Evolutionary conservation across 2,888 invertebrate species (phyloP), one percentile per base, ranked within the genome.

Genomic region (Melanostoma mellinum): DNA sequence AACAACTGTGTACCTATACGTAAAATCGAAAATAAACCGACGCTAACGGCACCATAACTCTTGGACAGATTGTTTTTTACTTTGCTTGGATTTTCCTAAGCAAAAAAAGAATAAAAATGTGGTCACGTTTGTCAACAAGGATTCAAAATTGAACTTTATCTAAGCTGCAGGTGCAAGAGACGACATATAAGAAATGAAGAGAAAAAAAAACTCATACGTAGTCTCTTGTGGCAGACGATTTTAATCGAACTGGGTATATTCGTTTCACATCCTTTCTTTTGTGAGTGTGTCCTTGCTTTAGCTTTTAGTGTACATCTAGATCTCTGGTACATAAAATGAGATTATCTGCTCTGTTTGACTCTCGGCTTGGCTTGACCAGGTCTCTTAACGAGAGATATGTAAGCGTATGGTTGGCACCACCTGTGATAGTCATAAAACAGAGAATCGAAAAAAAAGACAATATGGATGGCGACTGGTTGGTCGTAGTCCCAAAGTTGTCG

Each of bases 51-150:
- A 63, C 36, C 63, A 63, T 74, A 69, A 58, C 75, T 74, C 33
- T 20, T 9, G 46, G 48, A 56, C 44, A 69, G 42, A 33, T 68
- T 52, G 6, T 61, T 79, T 60, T 50, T 55, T 44, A 55, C 38
- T 68, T 68, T 38, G 20, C 35, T n/a, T 35, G 46, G 55, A 69
- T 30, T 50, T 69, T 40, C 30, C 35, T 55, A 50, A 42, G 42
- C 40, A 10, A 9, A 6, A 61, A n/a, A 44, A 63, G 56, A 69
- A 75, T 75, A 53, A 46, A 75, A 80, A 58, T 80, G 71, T 71
- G 75, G 80, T 71, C 80, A 75, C 80, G 80, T 75, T 75, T 80
- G 79, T 81, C 80, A 81, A 60, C 75, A 67, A 60, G n/a, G 52
- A 79, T 38, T 74, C 53, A 30, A 68, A 50, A 50, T 63, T 38